These are phyloP conservation scores for Eurytoma adleriae DNA, from an alignment of 2,888 invertebrate species.

Conservation along the genomic window DNA sequence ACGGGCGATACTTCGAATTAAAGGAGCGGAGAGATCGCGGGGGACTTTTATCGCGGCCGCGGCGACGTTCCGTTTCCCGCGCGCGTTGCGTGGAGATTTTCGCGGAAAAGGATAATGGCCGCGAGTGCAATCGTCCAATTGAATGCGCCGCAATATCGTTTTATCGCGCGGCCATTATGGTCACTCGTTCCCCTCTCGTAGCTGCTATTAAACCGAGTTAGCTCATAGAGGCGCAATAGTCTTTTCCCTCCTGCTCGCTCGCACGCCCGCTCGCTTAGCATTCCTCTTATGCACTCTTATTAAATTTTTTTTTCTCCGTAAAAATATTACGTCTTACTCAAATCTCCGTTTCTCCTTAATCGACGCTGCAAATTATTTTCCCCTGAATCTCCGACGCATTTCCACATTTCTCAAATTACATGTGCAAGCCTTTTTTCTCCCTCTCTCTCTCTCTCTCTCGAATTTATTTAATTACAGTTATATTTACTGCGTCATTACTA, in stretches of 20 bases:
- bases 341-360: constrained; percentile 49
- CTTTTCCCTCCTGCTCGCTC: constrained; percentile 22
- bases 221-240: constrained; percentile 47
- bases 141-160: constrained; percentile 53
- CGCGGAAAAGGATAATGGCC: constrained; percentile 46
- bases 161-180: constrained; percentile 56
- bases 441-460: background rate
- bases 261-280: constrained; percentile 6
- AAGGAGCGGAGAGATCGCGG: too few relatives aligned
- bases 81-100: constrained; percentile 45
- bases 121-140: constrained; percentile 51
- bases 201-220: constrained; percentile 53
- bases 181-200: constrained; percentile 38
- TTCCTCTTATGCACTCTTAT: constrained; percentile 40
- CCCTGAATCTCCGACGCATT: constrained; percentile 30
- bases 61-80: background rate
- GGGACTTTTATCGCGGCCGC: background rate
- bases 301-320: constrained; percentile 40
- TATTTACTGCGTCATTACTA: background rate
- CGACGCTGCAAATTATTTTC: constrained; percentile 47
- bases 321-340: constrained; percentile 21
- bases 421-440: too few relatives aligned
- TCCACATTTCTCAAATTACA: too few relatives aligned
- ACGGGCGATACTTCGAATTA: too few relatives aligned
- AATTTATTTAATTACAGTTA: constrained; percentile 24